phyloP scores from a whole-genome alignment of 2,888 invertebrate genomes.

The Drosophila subquinaria region DNA sequence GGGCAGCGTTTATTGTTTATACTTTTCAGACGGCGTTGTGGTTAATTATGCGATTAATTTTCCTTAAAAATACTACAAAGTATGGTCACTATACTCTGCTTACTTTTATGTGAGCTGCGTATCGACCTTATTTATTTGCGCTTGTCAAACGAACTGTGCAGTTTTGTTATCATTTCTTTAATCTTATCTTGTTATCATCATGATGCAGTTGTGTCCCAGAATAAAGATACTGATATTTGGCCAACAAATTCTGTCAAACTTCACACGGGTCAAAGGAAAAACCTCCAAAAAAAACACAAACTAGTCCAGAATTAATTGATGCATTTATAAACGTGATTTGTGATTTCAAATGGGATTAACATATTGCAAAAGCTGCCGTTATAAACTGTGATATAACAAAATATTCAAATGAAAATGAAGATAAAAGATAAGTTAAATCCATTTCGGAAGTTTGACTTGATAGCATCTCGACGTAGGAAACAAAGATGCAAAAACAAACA shows the following conservation, averaged over 20 bases:
- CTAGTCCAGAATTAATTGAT: constrained; percentile 1
- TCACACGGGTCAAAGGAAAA: constrained; percentile 9
- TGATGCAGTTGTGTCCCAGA: constrained; percentile 32
- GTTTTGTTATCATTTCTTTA: constrained; percentile 58
- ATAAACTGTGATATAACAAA: constrained; percentile 12
- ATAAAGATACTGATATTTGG: constrained; percentile 30
- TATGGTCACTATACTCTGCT: neutral
- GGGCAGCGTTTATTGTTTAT: neutral
- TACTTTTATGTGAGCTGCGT: neutral
- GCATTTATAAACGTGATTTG: constrained; percentile 14
- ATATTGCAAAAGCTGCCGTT: constrained; percentile 27
- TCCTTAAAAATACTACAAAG: neutral
- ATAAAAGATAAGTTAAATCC: constrained; percentile 32
- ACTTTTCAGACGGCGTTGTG: neutral
- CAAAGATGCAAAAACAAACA: constrained; percentile 31
- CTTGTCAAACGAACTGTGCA: constrained; percentile 26
- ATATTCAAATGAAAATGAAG: constrained; percentile 18
- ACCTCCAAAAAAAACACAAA: neutral
- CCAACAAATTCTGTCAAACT: constrained; percentile 4
- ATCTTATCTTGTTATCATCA: constrained; percentile 64
- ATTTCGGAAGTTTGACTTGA: constrained; percentile 33
- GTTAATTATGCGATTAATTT: neutral
- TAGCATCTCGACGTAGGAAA: constrained; percentile 30
- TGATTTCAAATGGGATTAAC: neutral
- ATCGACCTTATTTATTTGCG: constrained; percentile 16